phyloP scores from a whole-genome alignment of 2,113 vertebrate species.

The Cyprinodon variegatus region DNA sequence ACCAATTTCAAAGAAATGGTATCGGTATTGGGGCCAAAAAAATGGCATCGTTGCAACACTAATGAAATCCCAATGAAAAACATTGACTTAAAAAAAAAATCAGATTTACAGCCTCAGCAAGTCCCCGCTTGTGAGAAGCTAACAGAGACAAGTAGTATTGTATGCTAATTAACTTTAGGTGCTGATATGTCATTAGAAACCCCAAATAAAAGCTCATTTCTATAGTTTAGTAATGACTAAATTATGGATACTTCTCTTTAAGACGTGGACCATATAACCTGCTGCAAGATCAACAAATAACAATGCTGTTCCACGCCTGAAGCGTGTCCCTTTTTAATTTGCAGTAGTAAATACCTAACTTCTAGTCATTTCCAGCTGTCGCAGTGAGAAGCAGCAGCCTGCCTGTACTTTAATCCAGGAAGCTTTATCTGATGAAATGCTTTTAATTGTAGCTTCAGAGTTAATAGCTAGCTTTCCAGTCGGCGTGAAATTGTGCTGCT shows the following conservation, averaged over 20 bases:
- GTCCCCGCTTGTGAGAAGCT: too few species aligned
- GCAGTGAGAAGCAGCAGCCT: constrained; percentile 17
- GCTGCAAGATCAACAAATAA: constrained; percentile 13
- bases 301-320: not conserved
- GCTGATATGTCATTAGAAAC: not conserved
- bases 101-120: too few species aligned
- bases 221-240: not conserved
- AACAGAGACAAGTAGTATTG: not conserved
- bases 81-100: too few species aligned
- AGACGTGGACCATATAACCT: not conserved
- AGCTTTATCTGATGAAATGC: constrained; percentile 51
- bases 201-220: not conserved
- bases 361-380: constrained; percentile 20
- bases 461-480: constrained; percentile 53
- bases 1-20: too few species aligned
- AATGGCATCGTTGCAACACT: too few species aligned
- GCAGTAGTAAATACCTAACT: constrained; percentile 2
- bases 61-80: too few species aligned
- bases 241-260: not conserved
- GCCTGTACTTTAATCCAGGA: constrained; percentile 29
- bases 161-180: not conserved
- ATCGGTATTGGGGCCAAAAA: too few species aligned
- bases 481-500: constrained; percentile 46
- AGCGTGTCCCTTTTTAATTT: constrained; percentile 20
- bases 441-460: constrained; percentile 61